Percentiles rank a stretch among this genome's conserved stretches.
phyloP scores from a whole-genome alignment of 2,113 vertebrate genomes.

The Oreochromis niloticus region DNA sequence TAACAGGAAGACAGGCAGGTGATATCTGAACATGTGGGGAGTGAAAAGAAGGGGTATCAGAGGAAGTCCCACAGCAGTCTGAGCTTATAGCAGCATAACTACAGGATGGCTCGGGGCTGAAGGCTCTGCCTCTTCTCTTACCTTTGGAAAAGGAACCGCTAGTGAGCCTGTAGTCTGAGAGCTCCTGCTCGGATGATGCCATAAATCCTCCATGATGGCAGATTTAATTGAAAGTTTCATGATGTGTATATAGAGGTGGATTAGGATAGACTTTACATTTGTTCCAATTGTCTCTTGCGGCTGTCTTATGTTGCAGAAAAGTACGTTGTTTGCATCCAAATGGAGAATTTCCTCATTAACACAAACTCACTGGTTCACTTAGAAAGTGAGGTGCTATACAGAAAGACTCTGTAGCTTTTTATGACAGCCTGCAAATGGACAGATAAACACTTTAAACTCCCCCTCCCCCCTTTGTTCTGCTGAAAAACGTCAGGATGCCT shows the following conservation, averaged over 20 bases:
- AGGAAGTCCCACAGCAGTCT: not conserved
- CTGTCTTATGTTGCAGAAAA: not conserved
- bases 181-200: not conserved
- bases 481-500: not conserved
- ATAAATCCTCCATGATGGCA: not conserved
- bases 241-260: not conserved
- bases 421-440: not conserved
- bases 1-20: not conserved
- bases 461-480: not conserved
- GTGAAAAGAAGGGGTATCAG: not conserved
- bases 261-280: not conserved
- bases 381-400: not conserved
- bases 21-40: not conserved
- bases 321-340: not conserved
- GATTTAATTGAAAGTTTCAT: not conserved
- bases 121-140: rapidly evolving
- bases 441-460: not conserved
- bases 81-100: not conserved
- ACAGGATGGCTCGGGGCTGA: not conserved
- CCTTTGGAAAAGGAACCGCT: rapidly evolving
- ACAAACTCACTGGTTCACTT: not conserved
- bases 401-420: not conserved
- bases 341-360: not conserved
- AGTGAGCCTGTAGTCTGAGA: not conserved
- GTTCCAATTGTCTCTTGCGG: not conserved